Conservation (phyloP, 1,140 invertebrate species). For the Hylaeus volcanicus region DNA sequence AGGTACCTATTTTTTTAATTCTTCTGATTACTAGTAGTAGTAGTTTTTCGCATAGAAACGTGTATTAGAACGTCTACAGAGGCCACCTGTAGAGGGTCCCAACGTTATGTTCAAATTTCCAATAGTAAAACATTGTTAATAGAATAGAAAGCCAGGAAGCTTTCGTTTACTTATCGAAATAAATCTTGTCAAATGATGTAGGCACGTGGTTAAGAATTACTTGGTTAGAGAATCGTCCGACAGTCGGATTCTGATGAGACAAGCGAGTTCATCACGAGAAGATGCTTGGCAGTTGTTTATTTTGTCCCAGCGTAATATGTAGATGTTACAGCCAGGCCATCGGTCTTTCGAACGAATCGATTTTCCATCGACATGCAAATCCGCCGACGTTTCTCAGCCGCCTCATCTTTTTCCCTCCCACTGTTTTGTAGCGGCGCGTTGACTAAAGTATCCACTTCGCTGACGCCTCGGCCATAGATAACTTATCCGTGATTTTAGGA, state of each 20-base stretch:
- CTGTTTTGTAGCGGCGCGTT: conserved; percentile 26
- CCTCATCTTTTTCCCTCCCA: conserved; percentile 15
- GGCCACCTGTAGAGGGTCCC: too few species aligned
- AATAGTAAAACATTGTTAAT: too few species aligned
- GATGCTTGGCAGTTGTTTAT: conserved; percentile 37
- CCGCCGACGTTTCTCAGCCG: conserved; percentile 27
- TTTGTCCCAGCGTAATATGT: conserved; percentile 10
- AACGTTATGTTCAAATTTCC: too few species aligned
- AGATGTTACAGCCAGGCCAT: conserved; percentile 28
- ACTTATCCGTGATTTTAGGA: conserved; percentile 19
- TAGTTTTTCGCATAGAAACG: too few species aligned
- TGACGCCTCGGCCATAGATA: not conserved
- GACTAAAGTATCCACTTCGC: conserved; percentile 15
- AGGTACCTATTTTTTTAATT: too few species aligned
- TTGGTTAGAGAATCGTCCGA: not conserved
- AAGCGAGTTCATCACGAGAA: conserved; percentile 26
- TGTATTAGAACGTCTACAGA: too few species aligned
- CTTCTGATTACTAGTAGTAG: too few species aligned
- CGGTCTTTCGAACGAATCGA: conserved; percentile 36
- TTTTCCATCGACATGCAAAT: conserved; percentile 51
- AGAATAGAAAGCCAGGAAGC: too few species aligned
- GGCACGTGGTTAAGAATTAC: not conserved
- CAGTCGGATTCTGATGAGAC: conserved; percentile 13
- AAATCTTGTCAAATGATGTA: too few species aligned
- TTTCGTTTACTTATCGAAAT: too few species aligned